phyloP scores from a whole-genome alignment of 2,888 invertebrate species.

The Ommatoiulus sabulosus region DNA sequence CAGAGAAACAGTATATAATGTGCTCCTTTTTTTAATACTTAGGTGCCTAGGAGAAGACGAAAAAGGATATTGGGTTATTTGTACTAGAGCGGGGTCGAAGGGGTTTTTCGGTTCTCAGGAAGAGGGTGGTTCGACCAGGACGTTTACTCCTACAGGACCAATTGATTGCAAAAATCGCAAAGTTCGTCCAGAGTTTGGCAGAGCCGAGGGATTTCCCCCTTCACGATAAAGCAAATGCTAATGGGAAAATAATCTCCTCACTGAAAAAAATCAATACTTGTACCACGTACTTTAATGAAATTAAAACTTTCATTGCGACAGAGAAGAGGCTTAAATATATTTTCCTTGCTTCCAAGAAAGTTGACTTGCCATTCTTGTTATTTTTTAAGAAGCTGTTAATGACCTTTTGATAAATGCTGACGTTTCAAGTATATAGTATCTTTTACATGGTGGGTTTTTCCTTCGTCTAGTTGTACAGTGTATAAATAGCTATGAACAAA shows the following conservation, averaged over 20 bases:
- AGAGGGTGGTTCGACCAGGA: background rate
- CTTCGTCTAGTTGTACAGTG: background rate
- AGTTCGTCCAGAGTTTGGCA: slow-evolving; percentile 50
- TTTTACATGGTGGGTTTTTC: background rate
- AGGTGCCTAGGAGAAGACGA: background rate
- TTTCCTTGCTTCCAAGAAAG: background rate
- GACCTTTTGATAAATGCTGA: background rate
- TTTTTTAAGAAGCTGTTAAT: background rate
- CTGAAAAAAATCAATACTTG: background rate
- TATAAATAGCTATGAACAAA: background rate
- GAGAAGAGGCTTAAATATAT: background rate
- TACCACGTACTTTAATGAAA: background rate
- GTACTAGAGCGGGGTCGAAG: slow-evolving; percentile 51
- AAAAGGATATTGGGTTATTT: background rate
- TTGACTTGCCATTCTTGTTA: background rate
- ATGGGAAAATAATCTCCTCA: background rate
- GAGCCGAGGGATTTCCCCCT: background rate
- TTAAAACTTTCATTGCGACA: background rate
- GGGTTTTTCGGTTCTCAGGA: slow-evolving; percentile 29
- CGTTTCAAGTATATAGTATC: background rate
- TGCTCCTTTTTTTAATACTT: too few relatives aligned
- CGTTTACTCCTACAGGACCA: slow-evolving; percentile 38
- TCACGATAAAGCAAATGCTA: background rate
- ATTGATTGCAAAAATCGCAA: slow-evolving; percentile 17
- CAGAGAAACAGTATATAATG: too few relatives aligned